These are phyloP conservation scores for Neoseiulus cucumeris DNA, from an alignment of 1,140 invertebrate genomes.

Conservation along the genomic window DNA sequence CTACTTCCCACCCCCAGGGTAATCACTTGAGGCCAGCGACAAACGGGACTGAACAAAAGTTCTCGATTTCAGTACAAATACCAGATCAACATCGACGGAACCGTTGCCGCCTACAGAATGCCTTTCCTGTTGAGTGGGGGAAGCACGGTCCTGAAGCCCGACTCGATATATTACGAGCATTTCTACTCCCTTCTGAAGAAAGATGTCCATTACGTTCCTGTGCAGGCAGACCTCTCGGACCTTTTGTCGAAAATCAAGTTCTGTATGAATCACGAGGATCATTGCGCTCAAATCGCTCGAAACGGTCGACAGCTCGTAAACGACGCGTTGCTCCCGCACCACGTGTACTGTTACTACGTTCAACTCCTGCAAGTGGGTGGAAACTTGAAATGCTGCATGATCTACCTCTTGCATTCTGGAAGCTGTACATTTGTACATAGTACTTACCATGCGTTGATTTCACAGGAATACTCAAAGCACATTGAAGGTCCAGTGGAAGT, in stretches of 20 bases:
- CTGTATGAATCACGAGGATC: constrained; percentile 52
- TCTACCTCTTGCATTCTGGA: background rate
- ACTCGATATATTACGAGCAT: constrained; percentile 80
- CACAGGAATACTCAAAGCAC: constrained; percentile 50
- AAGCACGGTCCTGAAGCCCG: constrained; percentile 70
- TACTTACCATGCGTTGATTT: constrained; percentile 21
- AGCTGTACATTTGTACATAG: background rate
- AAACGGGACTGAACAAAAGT: background rate
- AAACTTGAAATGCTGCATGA: constrained; percentile 6
- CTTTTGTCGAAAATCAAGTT: constrained; percentile 51
- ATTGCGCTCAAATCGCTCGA: constrained; percentile 44
- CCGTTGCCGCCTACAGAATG: constrained; percentile 81
- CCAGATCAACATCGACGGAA: constrained; percentile 82
- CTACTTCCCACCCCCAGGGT: background rate
- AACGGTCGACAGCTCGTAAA: constrained; percentile 51
- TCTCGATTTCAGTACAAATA: constrained; percentile 62
- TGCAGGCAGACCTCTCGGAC: constrained; percentile 57
- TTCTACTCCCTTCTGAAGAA: constrained; percentile 61
- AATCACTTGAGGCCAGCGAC: background rate
- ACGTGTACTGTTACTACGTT: constrained; percentile 77
- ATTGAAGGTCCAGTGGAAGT: constrained; percentile 38
- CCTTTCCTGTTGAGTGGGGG: constrained; percentile 73
- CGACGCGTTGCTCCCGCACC: constrained; percentile 54
- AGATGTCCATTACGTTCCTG: constrained; percentile 59
- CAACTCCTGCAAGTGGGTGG: constrained; percentile 45